Conservation (phyloP, 2,797 vertebrate species). For the Falco cherrug region DNA sequence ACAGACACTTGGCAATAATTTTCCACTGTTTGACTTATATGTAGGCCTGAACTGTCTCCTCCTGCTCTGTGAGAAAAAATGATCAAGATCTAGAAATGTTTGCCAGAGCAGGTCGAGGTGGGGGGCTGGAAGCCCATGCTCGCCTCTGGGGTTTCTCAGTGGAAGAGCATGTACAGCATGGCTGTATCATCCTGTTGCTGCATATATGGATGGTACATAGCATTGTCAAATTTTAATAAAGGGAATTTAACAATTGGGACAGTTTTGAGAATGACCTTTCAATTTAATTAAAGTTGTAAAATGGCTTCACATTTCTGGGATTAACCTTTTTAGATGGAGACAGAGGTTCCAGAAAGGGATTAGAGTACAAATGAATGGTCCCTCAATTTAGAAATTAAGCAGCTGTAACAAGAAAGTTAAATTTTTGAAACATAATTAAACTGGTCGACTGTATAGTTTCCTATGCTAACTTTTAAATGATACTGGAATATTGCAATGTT, state of each 20-base stretch:
- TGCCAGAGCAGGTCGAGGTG: not conserved
- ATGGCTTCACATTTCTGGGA: constrained; percentile 54
- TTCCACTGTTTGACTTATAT: not conserved
- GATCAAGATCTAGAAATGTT: not conserved
- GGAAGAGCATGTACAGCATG: not conserved
- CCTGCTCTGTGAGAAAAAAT: not conserved
- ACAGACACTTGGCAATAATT: not conserved
- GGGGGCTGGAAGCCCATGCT: not conserved
- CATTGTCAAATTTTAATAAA: not conserved
- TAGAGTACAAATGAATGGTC: constrained; percentile 27
- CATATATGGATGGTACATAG: not conserved
- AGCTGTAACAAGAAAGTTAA: constrained; percentile 12
- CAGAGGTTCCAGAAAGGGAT: constrained; percentile 39
- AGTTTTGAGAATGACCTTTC: constrained; percentile 47
- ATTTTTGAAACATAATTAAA: constrained; percentile 31
- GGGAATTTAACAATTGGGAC: constrained; percentile 48
- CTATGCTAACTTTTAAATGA: constrained; percentile 39
- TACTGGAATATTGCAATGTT: constrained; percentile 39
- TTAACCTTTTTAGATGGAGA: constrained; percentile 55
- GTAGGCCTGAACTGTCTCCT: not conserved
- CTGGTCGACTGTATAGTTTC: constrained; percentile 21
- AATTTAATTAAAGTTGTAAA: constrained; percentile 57
- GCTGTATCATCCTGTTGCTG: not conserved
- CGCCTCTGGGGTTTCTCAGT: not conserved
- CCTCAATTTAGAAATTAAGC: constrained; percentile 37